Percentiles rank a stretch among this genome's conserved stretches.
Conservation (phyloP, 2,888 invertebrate species). For the Polymixis lichenea region DNA sequence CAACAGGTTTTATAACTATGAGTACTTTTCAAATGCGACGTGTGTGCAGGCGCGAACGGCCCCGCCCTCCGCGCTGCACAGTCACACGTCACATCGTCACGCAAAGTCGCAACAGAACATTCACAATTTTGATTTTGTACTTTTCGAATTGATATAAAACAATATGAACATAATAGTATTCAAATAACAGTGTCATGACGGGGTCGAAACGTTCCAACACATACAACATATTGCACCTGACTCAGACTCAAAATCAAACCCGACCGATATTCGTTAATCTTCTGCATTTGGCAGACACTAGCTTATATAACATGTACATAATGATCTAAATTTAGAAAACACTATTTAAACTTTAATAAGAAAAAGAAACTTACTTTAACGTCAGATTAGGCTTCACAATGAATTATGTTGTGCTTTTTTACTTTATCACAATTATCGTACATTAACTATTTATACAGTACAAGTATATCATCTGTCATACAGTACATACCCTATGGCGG, state of each 20-base stretch:
- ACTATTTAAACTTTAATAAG: slow-evolving; percentile 79
- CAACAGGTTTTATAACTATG: slow-evolving; percentile 74
- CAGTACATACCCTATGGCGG: slow-evolving; percentile 80
- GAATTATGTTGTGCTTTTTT: slow-evolving; percentile 88
- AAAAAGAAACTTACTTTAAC: slow-evolving; percentile 83
- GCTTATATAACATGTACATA: slow-evolving; percentile 79
- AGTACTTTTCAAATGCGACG: slow-evolving; percentile 73
- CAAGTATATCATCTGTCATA: slow-evolving; percentile 82
- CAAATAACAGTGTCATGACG: slow-evolving; percentile 46
- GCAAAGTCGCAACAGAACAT: slow-evolving; percentile 67
- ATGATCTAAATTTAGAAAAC: slow-evolving; percentile 82
- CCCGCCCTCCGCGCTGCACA: slow-evolving; percentile 1
- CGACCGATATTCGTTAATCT: slow-evolving; percentile 74
- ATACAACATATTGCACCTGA: slow-evolving; percentile 83
- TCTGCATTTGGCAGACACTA: slow-evolving; percentile 78
- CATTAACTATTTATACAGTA: slow-evolving; percentile 83
- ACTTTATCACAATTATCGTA: slow-evolving; percentile 88
- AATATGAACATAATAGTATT: slow-evolving; percentile 67
- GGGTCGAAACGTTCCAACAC: slow-evolving; percentile 67
- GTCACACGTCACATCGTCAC: slow-evolving; percentile 54
- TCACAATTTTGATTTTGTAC: slow-evolving; percentile 75
- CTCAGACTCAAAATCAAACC: slow-evolving; percentile 78
- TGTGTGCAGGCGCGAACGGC: slow-evolving; percentile 28
- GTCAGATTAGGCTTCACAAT: slow-evolving; percentile 88
- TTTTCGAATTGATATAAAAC: slow-evolving; percentile 69